A percentile compares a stretch with the other conserved stretches of the same genome.
phyloP scores from a whole-genome alignment of 2,113 vertebrate species.

The Chauna torquata region DNA sequence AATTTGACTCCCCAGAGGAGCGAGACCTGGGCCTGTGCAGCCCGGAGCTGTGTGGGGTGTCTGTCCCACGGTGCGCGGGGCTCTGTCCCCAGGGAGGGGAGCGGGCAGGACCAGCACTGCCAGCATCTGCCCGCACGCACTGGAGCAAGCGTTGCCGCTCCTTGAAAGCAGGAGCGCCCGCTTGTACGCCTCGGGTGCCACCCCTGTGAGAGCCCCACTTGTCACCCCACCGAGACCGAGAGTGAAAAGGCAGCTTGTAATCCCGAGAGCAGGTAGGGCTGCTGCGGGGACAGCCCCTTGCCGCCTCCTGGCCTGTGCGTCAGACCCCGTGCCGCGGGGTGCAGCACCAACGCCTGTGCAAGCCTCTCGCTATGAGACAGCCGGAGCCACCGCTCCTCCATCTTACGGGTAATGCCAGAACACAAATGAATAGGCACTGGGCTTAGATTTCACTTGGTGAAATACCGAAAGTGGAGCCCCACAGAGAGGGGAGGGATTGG shows the following conservation, averaged over 20 bases:
- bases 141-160: accelerated
- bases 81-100: not conserved
- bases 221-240: accelerated
- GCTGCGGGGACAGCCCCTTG: not conserved
- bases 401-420: not conserved
- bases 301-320: no score
- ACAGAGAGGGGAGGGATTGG: accelerated
- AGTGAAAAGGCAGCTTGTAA: not conserved
- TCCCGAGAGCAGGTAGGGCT: not conserved
- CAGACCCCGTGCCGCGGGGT: accelerated
- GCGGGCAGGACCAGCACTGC: accelerated
- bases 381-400: not conserved
- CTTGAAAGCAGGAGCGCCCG: accelerated
- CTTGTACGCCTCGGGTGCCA: accelerated
- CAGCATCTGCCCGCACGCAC: not conserved
- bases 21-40: not conserved
- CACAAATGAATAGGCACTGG: not conserved
- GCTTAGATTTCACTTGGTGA: not conserved
- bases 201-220: not conserved
- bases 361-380: not conserved
- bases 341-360: accelerated
- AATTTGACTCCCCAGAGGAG: not conserved
- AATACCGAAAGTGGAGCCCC: not conserved
- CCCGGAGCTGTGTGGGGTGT: not conserved
- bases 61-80: not conserved